These are phyloP conservation scores for Thunnus maccoyii DNA, from an alignment of 2,113 vertebrate genomes.

Conservation along the genomic window DNA sequence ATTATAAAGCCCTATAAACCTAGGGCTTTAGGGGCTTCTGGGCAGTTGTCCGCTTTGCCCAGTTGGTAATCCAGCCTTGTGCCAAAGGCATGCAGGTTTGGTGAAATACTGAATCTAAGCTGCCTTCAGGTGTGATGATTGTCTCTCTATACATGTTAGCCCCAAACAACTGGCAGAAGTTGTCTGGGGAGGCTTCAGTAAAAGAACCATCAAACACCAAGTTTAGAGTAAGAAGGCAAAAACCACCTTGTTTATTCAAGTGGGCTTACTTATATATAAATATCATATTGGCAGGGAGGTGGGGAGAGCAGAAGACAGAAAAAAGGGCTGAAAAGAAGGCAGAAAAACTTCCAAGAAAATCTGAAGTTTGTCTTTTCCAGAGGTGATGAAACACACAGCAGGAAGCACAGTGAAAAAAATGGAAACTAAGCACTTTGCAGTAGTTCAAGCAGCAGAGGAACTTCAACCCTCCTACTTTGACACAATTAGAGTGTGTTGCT, in stretches of 20 bases:
- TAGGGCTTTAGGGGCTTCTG: too few species aligned
- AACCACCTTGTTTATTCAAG: not conserved
- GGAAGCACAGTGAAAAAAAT: constrained; percentile 54
- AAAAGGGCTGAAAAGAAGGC: constrained; percentile 7
- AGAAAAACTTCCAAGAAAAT: constrained; percentile 21
- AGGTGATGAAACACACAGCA: constrained; percentile 49
- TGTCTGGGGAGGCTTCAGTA: not conserved
- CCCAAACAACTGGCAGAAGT: too few species aligned
- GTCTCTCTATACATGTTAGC: too few species aligned
- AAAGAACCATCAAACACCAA: not conserved
- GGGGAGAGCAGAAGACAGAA: not conserved
- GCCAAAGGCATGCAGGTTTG: too few species aligned
- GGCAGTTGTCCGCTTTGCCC: too few species aligned
- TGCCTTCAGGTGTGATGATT: too few species aligned
- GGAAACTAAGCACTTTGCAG: constrained; percentile 63
- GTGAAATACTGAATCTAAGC: too few species aligned
- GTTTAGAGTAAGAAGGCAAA: not conserved
- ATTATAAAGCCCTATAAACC: too few species aligned
- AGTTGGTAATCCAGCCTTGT: too few species aligned
- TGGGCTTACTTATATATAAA: not conserved
- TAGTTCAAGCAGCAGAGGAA: constrained; percentile 32
- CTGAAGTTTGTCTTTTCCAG: constrained; percentile 38
- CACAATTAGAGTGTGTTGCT: constrained; percentile 37
- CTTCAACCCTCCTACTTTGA: constrained; percentile 23
- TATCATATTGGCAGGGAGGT: not conserved